phyloP scores from a whole-genome alignment of 2,888 invertebrate genomes.

The Tenthredo distinguenda region DNA sequence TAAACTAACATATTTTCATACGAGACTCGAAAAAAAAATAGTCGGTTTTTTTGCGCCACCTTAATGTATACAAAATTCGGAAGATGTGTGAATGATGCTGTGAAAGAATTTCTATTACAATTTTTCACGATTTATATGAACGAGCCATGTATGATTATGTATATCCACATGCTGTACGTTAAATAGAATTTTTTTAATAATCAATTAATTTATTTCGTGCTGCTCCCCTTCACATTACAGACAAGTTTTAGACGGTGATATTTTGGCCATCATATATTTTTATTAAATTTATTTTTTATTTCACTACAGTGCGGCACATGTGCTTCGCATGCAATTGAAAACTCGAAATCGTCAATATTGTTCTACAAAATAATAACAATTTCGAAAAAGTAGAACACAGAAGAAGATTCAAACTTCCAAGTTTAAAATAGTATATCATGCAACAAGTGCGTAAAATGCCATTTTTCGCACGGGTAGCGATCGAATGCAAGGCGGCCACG shows the following conservation, averaged over 20 bases:
- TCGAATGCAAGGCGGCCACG: no score
- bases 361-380: background rate
- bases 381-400: background rate
- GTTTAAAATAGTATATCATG: background rate
- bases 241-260: background rate
- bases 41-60: no score
- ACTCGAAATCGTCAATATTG: background rate
- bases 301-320: background rate
- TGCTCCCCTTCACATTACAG: background rate
- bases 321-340: background rate
- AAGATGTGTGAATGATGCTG: background rate
- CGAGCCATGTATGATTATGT: constrained; percentile 46
- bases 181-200: constrained; percentile 1
- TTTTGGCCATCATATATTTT: background rate
- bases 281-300: background rate
- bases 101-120: constrained; percentile 21
- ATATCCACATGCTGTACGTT: constrained; percentile 42
- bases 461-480: no score
- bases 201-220: background rate
- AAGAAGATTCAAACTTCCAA: background rate
- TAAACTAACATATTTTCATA: no score
- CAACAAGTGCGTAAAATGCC: no score
- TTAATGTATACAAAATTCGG: background rate
- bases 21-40: no score
- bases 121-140: constrained; percentile 15